Conservation (phyloP, 1,140 invertebrate genomes). For the Drosophila watanabei region DNA sequence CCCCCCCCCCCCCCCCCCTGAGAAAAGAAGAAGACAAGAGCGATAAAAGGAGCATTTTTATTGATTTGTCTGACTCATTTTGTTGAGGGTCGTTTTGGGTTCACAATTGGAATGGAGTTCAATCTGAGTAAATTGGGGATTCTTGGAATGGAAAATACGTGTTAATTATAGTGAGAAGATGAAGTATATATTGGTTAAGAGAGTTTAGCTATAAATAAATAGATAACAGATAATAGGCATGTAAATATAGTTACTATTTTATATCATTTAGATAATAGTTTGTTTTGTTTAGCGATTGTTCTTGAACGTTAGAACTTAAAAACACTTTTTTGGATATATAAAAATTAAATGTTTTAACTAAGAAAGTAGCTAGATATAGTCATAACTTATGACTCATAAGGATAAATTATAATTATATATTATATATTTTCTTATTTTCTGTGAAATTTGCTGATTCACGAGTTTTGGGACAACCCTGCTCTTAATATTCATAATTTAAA, state of each 20-base stretch:
- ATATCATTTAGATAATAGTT: neutral
- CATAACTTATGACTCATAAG: too few species aligned
- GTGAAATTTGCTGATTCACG: neutral
- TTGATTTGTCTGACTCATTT: slow-evolving; percentile 49
- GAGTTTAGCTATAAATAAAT: too few species aligned
- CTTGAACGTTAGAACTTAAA: too few species aligned
- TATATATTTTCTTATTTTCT: neutral
- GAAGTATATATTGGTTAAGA: neutral
- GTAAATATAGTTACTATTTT: neutral
- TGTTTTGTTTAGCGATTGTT: neutral
- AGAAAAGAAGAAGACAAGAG: neutral
- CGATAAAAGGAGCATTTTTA: slow-evolving; percentile 23
- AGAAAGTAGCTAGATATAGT: neutral
- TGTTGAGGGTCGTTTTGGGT: neutral
- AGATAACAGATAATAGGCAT: neutral
- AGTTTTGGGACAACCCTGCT: neutral
- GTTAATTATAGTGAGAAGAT: neutral
- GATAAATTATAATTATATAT: neutral
- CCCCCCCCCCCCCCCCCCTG: too few species aligned
- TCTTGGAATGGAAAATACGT: neutral
- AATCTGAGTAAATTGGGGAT: slow-evolving; percentile 1
- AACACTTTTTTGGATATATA: too few species aligned
- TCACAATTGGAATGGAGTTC: slow-evolving; percentile 11
- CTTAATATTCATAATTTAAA: neutral
- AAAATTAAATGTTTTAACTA: too few species aligned